Evolutionary conservation across 2,797 vertebrate genomes (phyloP), one percentile per base, ranked within the genome.

Genomic region (Sebastes alutus): DNA sequence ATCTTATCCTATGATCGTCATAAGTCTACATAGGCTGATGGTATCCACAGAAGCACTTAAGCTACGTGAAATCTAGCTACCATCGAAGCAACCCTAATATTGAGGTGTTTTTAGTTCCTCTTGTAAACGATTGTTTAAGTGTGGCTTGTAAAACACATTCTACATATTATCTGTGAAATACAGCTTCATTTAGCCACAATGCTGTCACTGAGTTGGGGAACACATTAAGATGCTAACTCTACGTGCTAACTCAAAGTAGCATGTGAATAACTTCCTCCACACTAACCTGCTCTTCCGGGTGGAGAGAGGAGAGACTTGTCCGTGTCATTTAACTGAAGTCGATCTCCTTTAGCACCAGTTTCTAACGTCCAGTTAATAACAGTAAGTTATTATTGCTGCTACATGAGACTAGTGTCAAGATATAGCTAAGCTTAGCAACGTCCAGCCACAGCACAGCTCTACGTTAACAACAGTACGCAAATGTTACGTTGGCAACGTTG

Each of bases 281-380:
- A 72, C 75, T 58, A 16, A 77, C 69, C 27, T 80, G 29, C 54
- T 1, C 55, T 85, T 89, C 78, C 86, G 81, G 78, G 54, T 81
- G 12, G 9, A 68, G 38, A 65, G 7, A 25, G 2, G 4, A 29
- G 0, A 13, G 11, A 4, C 27, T 6, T 14, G 12, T 49, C 29
- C 38, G 2, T 63, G 6, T 29, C 16, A 22, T 27, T 32, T 4
- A 64, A 5, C 6, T 49, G 3, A n/a, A 11, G 14, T 66, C 23
- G 2, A 3, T 58, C 6, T 42, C 58, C 3, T 22, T 49, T 65
- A 8, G 20, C 20, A 16, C 5, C 2, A 12, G 5, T 35, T 63
- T 66, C 6, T 33, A 7, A 38, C 7, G 1, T 23, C 2, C 42
- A 46, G 42, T 46, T 46, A 10, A 6, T 20, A 11, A n/a, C 9